Conservation (phyloP, 2,888 invertebrate species). For the Megamerina dolium region DNA sequence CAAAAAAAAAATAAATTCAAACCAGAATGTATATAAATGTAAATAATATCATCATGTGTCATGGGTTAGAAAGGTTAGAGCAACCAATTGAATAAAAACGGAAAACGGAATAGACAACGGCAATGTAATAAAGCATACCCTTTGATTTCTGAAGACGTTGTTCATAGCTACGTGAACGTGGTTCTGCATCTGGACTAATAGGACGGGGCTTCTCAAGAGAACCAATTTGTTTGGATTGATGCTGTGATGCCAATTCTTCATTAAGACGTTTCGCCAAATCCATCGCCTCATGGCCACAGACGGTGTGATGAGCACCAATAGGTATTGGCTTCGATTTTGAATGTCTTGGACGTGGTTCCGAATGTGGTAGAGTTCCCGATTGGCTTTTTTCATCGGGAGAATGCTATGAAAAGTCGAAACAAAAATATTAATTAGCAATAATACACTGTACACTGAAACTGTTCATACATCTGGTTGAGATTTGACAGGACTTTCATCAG, state of each 20-base stretch:
- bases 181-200: slow-evolving; percentile 55
- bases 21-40: background rate
- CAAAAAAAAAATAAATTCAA: background rate
- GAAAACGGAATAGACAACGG: too few species aligned
- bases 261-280: slow-evolving; percentile 66
- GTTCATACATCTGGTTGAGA: slow-evolving; percentile 32
- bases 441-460: background rate
- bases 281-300: slow-evolving; percentile 74
- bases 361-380: slow-evolving; percentile 31
- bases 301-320: slow-evolving; percentile 63
- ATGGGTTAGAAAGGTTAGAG: slow-evolving; percentile 1
- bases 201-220: slow-evolving; percentile 42
- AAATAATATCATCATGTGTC: background rate
- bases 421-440: background rate
- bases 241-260: slow-evolving; percentile 55
- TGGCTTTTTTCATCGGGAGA: slow-evolving; percentile 31
- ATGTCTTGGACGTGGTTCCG: slow-evolving; percentile 46
- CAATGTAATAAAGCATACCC: too few species aligned
- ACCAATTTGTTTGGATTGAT: slow-evolving; percentile 33
- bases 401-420: background rate
- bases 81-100: slow-evolving; percentile 2
- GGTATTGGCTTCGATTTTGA: slow-evolving; percentile 70
- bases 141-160: slow-evolving; percentile 51
- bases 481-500: slow-evolving; percentile 35
- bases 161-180: slow-evolving; percentile 63